Percentiles rank a stretch among this genome's conserved stretches.
These are phyloP conservation scores for Prionace glauca DNA, from an alignment of 2,797 vertebrate genomes.

Conservation along the genomic window DNA sequence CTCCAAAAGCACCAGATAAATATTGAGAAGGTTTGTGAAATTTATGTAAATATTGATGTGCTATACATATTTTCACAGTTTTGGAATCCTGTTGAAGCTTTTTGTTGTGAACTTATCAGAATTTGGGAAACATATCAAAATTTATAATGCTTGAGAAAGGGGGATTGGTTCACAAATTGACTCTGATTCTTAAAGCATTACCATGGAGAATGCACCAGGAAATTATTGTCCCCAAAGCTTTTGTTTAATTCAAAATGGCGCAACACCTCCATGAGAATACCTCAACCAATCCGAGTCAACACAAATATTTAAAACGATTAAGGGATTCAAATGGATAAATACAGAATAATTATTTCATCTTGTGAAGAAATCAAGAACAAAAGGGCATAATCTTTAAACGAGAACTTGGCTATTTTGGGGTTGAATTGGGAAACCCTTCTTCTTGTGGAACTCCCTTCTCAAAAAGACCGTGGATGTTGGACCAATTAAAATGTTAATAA, in stretches of 20 bases:
- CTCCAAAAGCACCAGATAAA: slow-evolving; percentile 89
- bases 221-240: no score
- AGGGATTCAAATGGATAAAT: not conserved
- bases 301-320: not conserved
- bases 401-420: no score
- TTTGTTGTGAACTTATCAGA: not conserved
- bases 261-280: no score
- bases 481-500: not conserved
- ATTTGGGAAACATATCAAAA: no score
- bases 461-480: not conserved
- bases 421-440: no score
- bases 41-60: not conserved
- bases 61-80: not conserved
- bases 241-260: no score
- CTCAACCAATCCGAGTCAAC: no score
- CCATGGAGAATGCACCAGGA: no score
- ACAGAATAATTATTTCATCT: not conserved
- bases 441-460: not conserved
- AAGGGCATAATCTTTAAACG: no score
- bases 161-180: no score
- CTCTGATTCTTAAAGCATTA: no score
- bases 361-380: not conserved
- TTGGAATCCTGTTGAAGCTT: not conserved
- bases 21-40: slow-evolving; percentile 79
- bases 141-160: no score